These are phyloP conservation scores for Cyprinus carpio DNA, from an alignment of 2,113 vertebrate genomes.

Conservation along the genomic window DNA sequence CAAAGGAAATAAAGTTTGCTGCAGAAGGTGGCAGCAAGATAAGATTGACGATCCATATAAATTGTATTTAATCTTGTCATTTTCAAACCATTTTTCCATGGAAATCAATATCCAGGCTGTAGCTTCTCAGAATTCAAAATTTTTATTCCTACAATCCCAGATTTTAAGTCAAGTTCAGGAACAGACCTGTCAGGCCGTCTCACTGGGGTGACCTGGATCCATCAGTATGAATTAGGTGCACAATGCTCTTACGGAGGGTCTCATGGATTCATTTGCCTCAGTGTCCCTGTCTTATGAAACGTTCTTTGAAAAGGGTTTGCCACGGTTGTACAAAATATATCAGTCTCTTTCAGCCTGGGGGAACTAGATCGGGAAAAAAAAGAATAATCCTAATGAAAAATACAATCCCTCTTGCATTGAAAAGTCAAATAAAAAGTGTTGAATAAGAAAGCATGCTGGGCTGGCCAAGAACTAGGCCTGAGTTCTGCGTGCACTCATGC, in stretches of 20 bases:
- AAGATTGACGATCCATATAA: not conserved
- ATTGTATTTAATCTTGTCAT: conserved; percentile 4
- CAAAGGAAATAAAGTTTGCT: conserved; percentile 17
- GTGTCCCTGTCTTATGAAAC: conserved; percentile 71
- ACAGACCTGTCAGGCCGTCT: conserved; percentile 70
- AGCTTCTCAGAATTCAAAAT: not conserved
- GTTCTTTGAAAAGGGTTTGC: conserved; percentile 72
- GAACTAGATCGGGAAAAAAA: conserved; percentile 64
- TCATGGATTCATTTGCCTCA: conserved; percentile 75
- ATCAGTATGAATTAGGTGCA: conserved; percentile 76
- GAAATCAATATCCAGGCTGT: not conserved
- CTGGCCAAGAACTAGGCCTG: conserved; percentile 55
- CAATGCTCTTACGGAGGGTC: conserved; percentile 68
- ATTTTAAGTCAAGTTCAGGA: conserved; percentile 58
- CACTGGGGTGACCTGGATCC: conserved; percentile 74
- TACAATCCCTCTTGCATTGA: conserved; percentile 73
- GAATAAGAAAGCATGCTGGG: conserved; percentile 56
- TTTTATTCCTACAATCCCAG: conserved; percentile 10
- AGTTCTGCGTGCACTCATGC: conserved; percentile 64
- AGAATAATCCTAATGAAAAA: conserved; percentile 68
- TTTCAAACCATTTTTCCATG: not conserved
- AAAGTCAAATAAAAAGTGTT: conserved; percentile 63
- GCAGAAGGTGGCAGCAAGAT: not conserved
- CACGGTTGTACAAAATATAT: conserved; percentile 75
- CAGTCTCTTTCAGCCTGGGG: conserved; percentile 72